These are phyloP conservation scores for Parazoanthus atlanticus DNA, from an alignment of 92 coral and sea anemone species.

Conservation along the genomic window DNA sequence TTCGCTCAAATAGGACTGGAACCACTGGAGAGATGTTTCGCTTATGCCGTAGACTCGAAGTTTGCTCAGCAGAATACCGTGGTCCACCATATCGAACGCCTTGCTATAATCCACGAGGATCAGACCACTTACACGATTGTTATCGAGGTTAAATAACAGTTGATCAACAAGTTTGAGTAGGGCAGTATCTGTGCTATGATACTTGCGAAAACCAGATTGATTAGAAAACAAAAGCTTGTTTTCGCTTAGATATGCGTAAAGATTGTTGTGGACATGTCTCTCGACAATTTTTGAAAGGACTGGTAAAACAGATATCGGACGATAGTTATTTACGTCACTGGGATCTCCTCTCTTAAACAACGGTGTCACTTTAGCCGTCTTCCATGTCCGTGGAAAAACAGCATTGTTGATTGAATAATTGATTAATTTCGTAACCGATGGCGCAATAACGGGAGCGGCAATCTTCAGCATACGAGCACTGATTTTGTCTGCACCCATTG, in stretches of 20 bases:
- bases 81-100: slow-evolving; percentile 59
- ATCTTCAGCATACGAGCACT: slow-evolving; percentile 59
- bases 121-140: background rate
- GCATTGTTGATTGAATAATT: slow-evolving; percentile 40
- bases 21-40: slow-evolving; percentile 20
- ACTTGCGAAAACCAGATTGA: slow-evolving; percentile 50
- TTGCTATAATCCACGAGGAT: background rate
- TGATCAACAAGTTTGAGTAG: slow-evolving; percentile 19
- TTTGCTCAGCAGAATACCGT: slow-evolving; percentile 44
- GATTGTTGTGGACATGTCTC: slow-evolving; percentile 35
- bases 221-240: slow-evolving; percentile 28
- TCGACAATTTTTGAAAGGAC: slow-evolving; percentile 49
- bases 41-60: no score
- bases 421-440: slow-evolving; percentile 39
- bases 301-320: slow-evolving; percentile 52
- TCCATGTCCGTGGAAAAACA: slow-evolving; percentile 48
- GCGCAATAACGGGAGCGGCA: slow-evolving; percentile 59
- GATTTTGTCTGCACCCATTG: slow-evolving; percentile 51
- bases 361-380: slow-evolving; percentile 50
- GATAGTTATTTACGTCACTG: background rate
- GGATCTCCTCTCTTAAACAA: no score
- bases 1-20: slow-evolving; percentile 51
- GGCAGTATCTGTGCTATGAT: no score
- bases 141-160: slow-evolving; percentile 42
- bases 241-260: slow-evolving; percentile 45